Conservation (phyloP, 1,140 invertebrate species). For the Heliconius hewitsoni region DNA sequence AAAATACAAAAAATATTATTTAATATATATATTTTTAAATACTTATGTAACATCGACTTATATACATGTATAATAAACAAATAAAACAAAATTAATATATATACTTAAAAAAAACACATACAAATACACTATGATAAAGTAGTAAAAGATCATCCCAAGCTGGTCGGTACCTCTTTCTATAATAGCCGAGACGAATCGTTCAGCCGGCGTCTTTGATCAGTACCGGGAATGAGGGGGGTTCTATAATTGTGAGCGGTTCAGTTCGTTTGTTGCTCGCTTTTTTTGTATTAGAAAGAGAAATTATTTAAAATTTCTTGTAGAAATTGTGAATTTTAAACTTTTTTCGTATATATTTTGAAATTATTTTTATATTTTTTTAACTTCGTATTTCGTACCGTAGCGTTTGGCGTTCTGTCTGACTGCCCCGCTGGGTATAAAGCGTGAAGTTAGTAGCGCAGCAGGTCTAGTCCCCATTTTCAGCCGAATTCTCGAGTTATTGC, state of each 20-base stretch:
- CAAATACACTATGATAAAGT: neutral
- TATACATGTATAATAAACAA: neutral
- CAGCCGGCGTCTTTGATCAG: slow-evolving; percentile 64
- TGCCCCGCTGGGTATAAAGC: no score
- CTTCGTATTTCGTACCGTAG: neutral
- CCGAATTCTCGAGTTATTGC: no score
- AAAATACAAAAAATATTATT: no score
- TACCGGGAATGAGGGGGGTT: slow-evolving; percentile 12
- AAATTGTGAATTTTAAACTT: neutral
- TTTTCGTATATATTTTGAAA: neutral
- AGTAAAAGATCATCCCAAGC: neutral
- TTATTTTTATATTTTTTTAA: neutral
- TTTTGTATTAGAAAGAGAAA: neutral
- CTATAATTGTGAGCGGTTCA: slow-evolving; percentile 23
- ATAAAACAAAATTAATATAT: no score
- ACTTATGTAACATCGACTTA: no score
- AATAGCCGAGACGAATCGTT: slow-evolving; percentile 73
- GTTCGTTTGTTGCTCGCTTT: neutral
- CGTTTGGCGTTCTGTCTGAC: no score
- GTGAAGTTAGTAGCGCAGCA: no score
- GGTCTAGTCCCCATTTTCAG: no score
- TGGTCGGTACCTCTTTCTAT: slow-evolving; percentile 40
- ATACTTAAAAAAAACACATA: no score
- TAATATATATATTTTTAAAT: no score
- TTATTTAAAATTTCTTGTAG: neutral